Percentiles rank a stretch among this genome's conserved stretches.
Conservation (phyloP, 2,888 invertebrate genomes). For the Acanthococcus lagerstroemiae region DNA sequence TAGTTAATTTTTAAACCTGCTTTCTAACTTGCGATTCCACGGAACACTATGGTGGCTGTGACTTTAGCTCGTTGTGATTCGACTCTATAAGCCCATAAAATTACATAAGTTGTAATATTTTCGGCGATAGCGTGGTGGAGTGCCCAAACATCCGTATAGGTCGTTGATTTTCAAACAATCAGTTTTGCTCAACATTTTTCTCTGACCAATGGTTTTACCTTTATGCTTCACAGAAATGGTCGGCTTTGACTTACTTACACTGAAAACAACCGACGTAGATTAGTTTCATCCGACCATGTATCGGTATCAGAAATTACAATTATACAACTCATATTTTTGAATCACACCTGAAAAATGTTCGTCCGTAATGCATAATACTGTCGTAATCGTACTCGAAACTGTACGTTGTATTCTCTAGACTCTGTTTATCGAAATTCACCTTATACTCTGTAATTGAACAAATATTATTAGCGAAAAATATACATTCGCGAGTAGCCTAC, state of each 20-base stretch:
- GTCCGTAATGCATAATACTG: conserved; percentile 70
- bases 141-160: conserved; percentile 52
- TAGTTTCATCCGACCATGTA: no score
- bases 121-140: conserved; percentile 42
- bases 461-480: no score
- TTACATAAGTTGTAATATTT: conserved; percentile 50
- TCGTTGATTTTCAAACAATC: conserved; percentile 60
- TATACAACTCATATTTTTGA: not conserved
- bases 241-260: conserved; percentile 51
- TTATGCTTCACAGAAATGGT: conserved; percentile 52
- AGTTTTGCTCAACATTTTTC: conserved; percentile 53
- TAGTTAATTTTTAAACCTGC: no score
- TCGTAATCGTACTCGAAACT: conserved; percentile 65
- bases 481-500: no score
- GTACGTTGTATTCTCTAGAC: conserved; percentile 53
- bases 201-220: conserved; percentile 50
- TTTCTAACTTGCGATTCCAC: no score
- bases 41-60: no score
- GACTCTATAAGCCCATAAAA: conserved; percentile 45
- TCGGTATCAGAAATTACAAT: not conserved
- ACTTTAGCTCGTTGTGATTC: no score
- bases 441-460: conserved; percentile 47
- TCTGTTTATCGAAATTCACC: conserved; percentile 56
- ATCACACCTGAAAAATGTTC: conserved; percentile 48
- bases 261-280: conserved; percentile 38